A percentile compares a stretch with the other conserved stretches of the same genome.
phyloP scores from a whole-genome alignment of 1,140 invertebrate species.

The Carcinoscorpius rotundicauda region DNA sequence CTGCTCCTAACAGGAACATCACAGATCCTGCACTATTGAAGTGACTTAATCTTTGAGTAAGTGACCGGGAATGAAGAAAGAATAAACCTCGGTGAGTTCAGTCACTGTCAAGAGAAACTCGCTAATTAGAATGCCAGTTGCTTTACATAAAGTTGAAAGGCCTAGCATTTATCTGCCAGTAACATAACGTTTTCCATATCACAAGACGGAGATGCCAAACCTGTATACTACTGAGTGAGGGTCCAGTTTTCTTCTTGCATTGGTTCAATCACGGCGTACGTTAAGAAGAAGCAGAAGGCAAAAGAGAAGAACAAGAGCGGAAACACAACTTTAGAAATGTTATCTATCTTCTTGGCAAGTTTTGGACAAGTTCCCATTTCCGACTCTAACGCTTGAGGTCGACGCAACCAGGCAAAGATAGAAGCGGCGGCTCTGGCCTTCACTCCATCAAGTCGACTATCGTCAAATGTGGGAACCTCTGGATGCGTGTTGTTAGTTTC shows the following conservation, averaged over 20 bases:
- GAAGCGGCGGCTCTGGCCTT: neutral
- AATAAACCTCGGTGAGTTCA: no score
- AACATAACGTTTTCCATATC: no score
- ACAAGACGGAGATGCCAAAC: no score
- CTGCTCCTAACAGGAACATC: no score
- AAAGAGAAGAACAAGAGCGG: conserved; percentile 81
- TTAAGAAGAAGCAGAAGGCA: conserved; percentile 85
- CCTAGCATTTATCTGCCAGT: no score
- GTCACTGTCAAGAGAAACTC: no score
- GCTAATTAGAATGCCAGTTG: no score
- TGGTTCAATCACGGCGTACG: conserved; percentile 42
- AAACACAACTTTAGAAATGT: conserved; percentile 82
- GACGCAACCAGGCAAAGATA: conserved; percentile 24
- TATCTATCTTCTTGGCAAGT: conserved; percentile 69
- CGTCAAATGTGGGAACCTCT: neutral
- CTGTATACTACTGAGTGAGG: neutral
- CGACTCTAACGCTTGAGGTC: conserved; percentile 18
- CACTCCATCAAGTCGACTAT: neutral
- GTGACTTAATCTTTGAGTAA: no score
- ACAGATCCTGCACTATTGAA: no score
- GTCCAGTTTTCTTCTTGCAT: conserved; percentile 22
- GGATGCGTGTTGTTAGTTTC: neutral
- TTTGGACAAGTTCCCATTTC: conserved; percentile 63
- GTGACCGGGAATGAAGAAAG: no score
- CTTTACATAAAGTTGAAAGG: no score